A percentile compares a stretch with the other conserved stretches of the same genome.
Conservation (phyloP, 2,888 invertebrate species). For the Timema cristinae region DNA sequence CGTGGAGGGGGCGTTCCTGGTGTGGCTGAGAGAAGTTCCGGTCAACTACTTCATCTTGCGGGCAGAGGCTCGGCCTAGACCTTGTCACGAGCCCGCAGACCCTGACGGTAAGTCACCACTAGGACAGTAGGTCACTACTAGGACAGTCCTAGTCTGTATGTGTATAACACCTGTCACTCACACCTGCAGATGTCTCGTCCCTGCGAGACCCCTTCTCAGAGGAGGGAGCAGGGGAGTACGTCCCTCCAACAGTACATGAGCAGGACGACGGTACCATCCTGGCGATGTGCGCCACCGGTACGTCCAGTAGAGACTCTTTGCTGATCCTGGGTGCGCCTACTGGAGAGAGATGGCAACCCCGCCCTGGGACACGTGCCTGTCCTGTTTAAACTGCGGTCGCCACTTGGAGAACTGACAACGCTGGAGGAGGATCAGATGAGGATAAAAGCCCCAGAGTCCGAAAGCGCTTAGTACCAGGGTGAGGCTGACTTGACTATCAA, state of each 20-base stretch:
- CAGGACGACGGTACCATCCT: constrained; percentile 89
- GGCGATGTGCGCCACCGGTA: constrained; percentile 86
- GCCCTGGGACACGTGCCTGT: constrained; percentile 70
- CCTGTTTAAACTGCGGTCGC: constrained; percentile 73
- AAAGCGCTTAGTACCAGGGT: too few relatives aligned
- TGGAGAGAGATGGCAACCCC: constrained; percentile 74
- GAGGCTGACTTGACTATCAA: too few relatives aligned
- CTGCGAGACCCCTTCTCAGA: constrained; percentile 53
- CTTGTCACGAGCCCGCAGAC: constrained; percentile 51
- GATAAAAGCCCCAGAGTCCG: too few relatives aligned
- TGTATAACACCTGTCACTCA: neutral
- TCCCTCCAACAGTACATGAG: constrained; percentile 72
- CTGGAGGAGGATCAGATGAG: neutral
- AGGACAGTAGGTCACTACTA: too few relatives aligned
- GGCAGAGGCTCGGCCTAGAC: constrained; percentile 59
- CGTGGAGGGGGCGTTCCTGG: constrained; percentile 79
- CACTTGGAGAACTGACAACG: constrained; percentile 47
- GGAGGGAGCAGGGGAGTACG: constrained; percentile 39
- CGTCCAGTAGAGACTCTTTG: constrained; percentile 84
- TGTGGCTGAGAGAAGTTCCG: constrained; percentile 70
- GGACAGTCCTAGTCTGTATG: too few relatives aligned
- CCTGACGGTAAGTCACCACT: constrained; percentile 56
- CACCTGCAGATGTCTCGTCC: constrained; percentile 64
- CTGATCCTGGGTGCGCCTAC: constrained; percentile 84
- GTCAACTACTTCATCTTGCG: constrained; percentile 81